These are phyloP conservation scores for Desoria tigrina DNA, from an alignment of 2,888 invertebrate genomes.

Conservation along the genomic window DNA sequence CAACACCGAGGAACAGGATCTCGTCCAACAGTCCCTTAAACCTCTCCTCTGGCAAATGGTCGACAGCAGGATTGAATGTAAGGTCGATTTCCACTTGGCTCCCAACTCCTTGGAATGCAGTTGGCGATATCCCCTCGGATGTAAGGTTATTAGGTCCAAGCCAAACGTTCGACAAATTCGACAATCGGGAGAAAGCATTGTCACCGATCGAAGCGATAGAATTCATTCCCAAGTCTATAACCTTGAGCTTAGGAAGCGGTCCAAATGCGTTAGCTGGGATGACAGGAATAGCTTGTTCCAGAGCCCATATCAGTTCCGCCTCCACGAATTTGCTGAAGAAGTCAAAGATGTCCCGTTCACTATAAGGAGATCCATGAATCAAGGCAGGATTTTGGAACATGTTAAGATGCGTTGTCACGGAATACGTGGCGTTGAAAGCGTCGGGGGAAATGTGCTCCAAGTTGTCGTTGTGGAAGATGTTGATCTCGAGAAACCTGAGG, in stretches of 20 bases:
- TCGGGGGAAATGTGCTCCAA: constrained; percentile 14
- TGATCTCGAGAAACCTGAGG: constrained; percentile 7
- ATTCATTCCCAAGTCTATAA: not conserved
- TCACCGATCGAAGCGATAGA: not conserved
- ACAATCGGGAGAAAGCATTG: not conserved
- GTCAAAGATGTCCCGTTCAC: not conserved
- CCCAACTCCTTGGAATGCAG: not conserved
- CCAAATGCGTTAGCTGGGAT: constrained; percentile 7
- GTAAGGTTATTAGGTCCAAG: not conserved
- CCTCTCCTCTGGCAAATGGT: not conserved
- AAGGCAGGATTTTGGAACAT: not conserved
- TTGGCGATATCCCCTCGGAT: not conserved
- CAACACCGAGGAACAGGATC: not conserved
- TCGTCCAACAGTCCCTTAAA: not conserved
- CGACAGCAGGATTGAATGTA: not conserved
- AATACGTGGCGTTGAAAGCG: constrained; percentile 9
- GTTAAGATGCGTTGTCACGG: not conserved
- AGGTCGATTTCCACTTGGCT: not conserved
- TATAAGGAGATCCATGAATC: not conserved
- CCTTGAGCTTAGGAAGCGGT: not conserved
- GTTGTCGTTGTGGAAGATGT: not conserved
- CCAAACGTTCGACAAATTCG: not conserved
- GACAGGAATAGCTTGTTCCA: not conserved
- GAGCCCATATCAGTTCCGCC: not conserved
- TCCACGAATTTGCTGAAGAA: not conserved